These are phyloP conservation scores for Urocolius indicus DNA, from an alignment of 2,113 vertebrate genomes.

Conservation along the genomic window DNA sequence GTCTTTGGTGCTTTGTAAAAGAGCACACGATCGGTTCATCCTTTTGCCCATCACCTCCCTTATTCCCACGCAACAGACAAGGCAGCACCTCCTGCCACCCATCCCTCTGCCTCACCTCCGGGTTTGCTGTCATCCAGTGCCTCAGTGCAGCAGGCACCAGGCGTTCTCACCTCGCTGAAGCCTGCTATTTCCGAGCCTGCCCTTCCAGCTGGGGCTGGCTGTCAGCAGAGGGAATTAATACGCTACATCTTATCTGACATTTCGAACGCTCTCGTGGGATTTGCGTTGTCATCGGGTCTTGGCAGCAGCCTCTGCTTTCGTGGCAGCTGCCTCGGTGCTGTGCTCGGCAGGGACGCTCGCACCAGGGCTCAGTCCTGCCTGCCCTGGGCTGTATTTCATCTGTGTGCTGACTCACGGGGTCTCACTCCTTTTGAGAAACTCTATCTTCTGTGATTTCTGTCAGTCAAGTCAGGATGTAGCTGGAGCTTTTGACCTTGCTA, in stretches of 20 bases:
- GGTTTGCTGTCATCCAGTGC: rapidly evolving
- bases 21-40: not conserved
- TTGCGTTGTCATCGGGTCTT: not conserved
- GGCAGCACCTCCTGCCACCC: rapidly evolving
- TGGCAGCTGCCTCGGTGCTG: not conserved
- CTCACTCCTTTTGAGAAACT: not conserved
- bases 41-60: not conserved
- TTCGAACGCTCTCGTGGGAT: not conserved
- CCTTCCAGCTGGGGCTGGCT: not conserved
- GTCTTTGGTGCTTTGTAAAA: not conserved
- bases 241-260: not conserved
- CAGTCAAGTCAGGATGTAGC: not conserved
- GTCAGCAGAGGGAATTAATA: not conserved
- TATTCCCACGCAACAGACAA: not conserved
- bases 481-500: not conserved
- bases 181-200: rapidly evolving
- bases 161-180: not conserved
- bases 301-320: not conserved
- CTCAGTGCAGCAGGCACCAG: rapidly evolving
- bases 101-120: not conserved
- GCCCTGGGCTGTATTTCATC: not conserved
- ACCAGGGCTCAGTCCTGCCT: not conserved
- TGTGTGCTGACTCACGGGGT: not conserved
- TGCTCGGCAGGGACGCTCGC: not conserved
- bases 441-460: not conserved